Conservation (phyloP, 2,113 vertebrate genomes). For the Pongo abelii region DNA sequence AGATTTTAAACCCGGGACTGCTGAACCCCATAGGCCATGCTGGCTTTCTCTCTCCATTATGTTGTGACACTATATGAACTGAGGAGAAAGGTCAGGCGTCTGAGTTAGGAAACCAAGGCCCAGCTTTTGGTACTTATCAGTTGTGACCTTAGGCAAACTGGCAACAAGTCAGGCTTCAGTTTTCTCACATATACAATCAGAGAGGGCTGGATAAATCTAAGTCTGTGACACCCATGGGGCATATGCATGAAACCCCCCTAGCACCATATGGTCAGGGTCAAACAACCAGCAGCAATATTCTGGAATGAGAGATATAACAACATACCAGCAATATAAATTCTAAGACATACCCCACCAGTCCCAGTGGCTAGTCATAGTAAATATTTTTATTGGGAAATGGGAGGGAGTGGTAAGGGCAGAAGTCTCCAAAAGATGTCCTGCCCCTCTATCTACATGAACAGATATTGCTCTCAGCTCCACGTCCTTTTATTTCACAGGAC, state of each 20-base stretch:
- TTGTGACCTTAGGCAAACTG: neutral
- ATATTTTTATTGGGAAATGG: slow-evolving; percentile 6
- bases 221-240: neutral
- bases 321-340: neutral
- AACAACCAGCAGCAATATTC: neutral
- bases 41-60: neutral
- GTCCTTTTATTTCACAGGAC: slow-evolving; percentile 38
- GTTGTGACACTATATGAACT: neutral
- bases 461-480: neutral
- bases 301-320: neutral
- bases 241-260: neutral
- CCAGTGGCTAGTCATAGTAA: neutral
- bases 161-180: neutral
- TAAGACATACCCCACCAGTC: neutral
- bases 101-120: neutral
- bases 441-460: neutral
- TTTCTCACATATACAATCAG: neutral
- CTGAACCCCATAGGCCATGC: neutral
- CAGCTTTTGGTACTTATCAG: neutral
- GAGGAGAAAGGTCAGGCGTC: neutral
- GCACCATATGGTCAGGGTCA: neutral
- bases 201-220: neutral
- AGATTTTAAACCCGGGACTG: neutral
- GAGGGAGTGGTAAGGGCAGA: neutral
- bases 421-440: neutral